Evolutionary conservation across 2,113 vertebrate species (phyloP).

Genomic region (Sisor rabdophorus): DNA sequence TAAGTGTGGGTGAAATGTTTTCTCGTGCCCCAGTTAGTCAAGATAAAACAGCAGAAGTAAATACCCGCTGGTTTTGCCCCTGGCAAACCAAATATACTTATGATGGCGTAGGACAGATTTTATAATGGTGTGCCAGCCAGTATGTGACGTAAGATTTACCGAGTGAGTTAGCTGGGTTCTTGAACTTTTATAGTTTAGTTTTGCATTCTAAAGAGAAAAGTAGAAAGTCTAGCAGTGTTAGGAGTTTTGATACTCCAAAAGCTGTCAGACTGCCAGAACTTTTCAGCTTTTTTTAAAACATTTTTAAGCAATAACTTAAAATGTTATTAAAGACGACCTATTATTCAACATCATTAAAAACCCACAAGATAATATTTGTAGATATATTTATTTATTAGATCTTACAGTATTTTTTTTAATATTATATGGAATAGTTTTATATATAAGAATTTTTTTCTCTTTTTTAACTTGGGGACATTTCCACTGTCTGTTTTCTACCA

Average conservation of each 20-base stretch:
- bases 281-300: neutral
- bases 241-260: conserved; percentile 7
- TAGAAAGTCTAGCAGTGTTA: neutral
- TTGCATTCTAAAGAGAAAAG: conserved; percentile 29
- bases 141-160: conserved; percentile 11
- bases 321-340: no score
- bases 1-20: neutral
- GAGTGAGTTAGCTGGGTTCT: conserved; percentile 26
- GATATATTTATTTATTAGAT: neutral
- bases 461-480: neutral
- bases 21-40: neutral
- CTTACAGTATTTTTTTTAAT: neutral
- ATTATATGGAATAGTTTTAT: neutral
- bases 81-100: neutral
- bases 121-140: conserved; percentile 11
- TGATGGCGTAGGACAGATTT: conserved; percentile 1
- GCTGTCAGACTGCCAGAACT: conserved; percentile 21
- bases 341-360: no score
- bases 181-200: conserved; percentile 33
- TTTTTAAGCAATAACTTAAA: neutral
- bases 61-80: neutral
- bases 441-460: neutral
- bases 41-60: neutral
- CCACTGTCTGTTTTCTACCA: conserved; percentile 2
- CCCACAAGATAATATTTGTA: neutral